Base-by-base conservation (phyloP, 2,113 vertebrate genomes). In the Vimba vimba region DNA sequence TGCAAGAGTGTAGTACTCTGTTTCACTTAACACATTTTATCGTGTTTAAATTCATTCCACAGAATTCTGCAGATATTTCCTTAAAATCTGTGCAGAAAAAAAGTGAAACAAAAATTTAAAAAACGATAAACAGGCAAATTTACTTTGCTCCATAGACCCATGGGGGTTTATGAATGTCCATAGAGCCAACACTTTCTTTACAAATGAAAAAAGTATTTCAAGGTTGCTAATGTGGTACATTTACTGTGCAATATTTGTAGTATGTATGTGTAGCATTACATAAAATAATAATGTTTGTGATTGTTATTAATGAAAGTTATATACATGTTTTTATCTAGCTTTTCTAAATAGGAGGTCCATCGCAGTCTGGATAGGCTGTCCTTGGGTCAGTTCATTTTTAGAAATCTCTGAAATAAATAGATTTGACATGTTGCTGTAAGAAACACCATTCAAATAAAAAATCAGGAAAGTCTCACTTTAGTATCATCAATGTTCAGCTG, bases 311-410 rank as follows among this genome's bases (percentile, higher is more conserved):
- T 30, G 17, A 33, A 62, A 68, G 19, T 4, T 39, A 39, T 39
- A 23, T 43, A 23, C 12, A 43, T 12, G 9, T 39, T 43, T 23
- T 57, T 57, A 21, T 68, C 27, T 33, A 36, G 30, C 17, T 36
- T 69, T 36, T 39, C 19, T 69, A 36, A 55, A 55, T 55, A 21
- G 17, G 19, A 69, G 66, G 3, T 36, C 33, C 0, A 21, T 21
- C 3, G 19, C 66, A 36, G 30, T 21, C 64, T 4, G 15, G n/a
- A 27, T 30, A 6, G 17, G 30, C 30, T 9, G 66, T 69, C 17
- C 30, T 23, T 36, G 52, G 10, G 12, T n/a, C 19, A 12, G 39
- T 93, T 95, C 94, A 95, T 93, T 94, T 91, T 92, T 8, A 57
- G 19, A 7, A 74, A 45, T 25, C 21, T n/a, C n/a, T 12, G n/a